Evolutionary conservation across 2,888 invertebrate species (phyloP), one percentile per base, ranked within the genome.

Genomic region (Harpalus rubripes): DNA sequence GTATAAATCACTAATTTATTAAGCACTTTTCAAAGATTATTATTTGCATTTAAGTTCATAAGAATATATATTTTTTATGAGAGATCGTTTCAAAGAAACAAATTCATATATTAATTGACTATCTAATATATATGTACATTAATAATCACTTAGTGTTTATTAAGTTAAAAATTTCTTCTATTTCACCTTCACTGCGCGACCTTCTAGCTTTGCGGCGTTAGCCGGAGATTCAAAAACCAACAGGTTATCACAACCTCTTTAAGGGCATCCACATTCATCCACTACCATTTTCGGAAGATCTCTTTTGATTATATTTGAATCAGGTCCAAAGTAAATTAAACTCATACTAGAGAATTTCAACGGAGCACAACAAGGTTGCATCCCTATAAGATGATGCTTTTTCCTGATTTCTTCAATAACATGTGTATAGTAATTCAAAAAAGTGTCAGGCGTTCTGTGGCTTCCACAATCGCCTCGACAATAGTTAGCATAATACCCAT

Each of bases 261-360:
- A 98, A 88, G 97, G 97, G 92, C 98, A 98, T 88, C 97, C 98
- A 92, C 98, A 98, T 93, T 98, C 98, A 92, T 98, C 97, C 87
- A 98, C 97, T 88, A 97, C 96, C 98, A 98, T 98, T 93, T 98
- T 97, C 87, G 98, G 98, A 90, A 98, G 93, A 93, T 98, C 97
- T 89, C 97, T 94, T 92, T 98, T 98, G 91, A 98, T 96, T 91
- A 98, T 97, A 92, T 96, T 96, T 87, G 95, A 95, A 92, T 97
- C 96, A 86, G 95, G 95, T 88, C 97, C 97, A 92, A 97, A 97
- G 92, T 98, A 98, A 90, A 98, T 97, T 88, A 98, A 93, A 88
- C 97, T 97, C 94, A 98, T 96, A 90, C 97, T 95, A 85, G 97
- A 97, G 92, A 98, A 97, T 91, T 97, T 97, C 87, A 97, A 94